These are phyloP conservation scores for Parazoanthus darwini DNA, from an alignment of 92 coral and sea anemone species.

Conservation along the genomic window DNA sequence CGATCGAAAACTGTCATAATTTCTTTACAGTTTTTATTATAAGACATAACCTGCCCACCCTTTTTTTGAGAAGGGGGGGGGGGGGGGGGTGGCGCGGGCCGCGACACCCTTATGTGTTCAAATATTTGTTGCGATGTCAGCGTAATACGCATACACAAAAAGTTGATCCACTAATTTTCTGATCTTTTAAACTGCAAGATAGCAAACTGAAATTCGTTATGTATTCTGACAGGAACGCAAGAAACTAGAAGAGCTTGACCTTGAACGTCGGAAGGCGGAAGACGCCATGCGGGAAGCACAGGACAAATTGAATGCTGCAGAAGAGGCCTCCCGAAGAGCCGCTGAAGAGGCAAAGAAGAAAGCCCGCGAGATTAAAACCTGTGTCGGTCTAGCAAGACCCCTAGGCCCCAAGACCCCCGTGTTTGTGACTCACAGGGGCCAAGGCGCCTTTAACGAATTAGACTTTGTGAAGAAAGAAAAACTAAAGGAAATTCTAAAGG, in stretches of 20 bases:
- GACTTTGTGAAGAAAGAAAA: slow-evolving; percentile 58
- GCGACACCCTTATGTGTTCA: too few relatives aligned
- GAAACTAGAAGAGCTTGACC: slow-evolving; percentile 75
- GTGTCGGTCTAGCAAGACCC: slow-evolving; percentile 87
- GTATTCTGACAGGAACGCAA: slow-evolving; percentile 68
- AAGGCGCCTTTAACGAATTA: slow-evolving; percentile 78
- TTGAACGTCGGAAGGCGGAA: slow-evolving; percentile 83
- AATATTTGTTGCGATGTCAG: too few relatives aligned
- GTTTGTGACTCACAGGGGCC: slow-evolving; percentile 82
- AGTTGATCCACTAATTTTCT: too few relatives aligned
- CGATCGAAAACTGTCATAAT: too few relatives aligned
- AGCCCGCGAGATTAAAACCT: slow-evolving; percentile 90
- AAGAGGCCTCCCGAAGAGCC: slow-evolving; percentile 86
- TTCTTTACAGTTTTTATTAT: too few relatives aligned
- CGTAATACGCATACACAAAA: too few relatives aligned
- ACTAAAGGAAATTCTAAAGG: slow-evolving; percentile 21
- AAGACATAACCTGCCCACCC: too few relatives aligned
- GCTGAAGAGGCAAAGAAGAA: slow-evolving; percentile 94
- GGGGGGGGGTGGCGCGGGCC: too few relatives aligned
- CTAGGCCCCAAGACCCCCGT: slow-evolving; percentile 79
- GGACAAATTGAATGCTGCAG: slow-evolving; percentile 79
- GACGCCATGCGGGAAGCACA: slow-evolving; percentile 92
- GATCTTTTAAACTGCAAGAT: too few relatives aligned
- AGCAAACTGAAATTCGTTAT: neutral
- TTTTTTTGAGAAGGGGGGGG: too few relatives aligned